Conservation (phyloP, 2,888 invertebrate species). For the Cistogaster globosa region DNA sequence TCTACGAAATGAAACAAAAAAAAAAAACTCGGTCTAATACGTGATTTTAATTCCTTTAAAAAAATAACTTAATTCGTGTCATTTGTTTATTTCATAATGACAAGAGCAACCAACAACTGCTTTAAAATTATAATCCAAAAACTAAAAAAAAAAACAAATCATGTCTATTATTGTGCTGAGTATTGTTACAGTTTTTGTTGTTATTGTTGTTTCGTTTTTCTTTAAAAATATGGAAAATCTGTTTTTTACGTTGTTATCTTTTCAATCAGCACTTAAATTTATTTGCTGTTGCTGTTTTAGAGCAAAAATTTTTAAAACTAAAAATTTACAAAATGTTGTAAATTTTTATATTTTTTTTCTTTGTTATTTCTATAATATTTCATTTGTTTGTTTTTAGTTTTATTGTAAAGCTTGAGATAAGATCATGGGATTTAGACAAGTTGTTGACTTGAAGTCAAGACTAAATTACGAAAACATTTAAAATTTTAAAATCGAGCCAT, state of each 20-base stretch:
- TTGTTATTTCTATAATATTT: background rate
- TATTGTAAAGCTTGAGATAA: constrained; percentile 50
- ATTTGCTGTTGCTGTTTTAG: background rate
- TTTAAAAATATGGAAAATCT: constrained; percentile 20
- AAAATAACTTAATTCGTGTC: constrained; percentile 63
- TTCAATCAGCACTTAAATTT: constrained; percentile 40
- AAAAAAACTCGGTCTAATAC: constrained; percentile 39
- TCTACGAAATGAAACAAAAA: background rate
- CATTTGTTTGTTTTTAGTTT: background rate
- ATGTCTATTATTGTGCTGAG: constrained; percentile 33
- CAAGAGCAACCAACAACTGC: constrained; percentile 21
- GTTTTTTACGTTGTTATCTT: constrained; percentile 38
- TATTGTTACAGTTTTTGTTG: constrained; percentile 14
- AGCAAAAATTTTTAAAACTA: background rate
- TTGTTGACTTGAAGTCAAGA: background rate
- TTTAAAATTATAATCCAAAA: constrained; percentile 14
- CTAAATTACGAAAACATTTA: background rate
- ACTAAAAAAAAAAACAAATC: constrained; percentile 21
- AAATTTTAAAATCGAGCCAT: background rate
- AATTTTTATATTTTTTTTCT: too few species aligned
- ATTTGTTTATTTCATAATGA: constrained; percentile 67
- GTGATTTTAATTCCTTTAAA: constrained; percentile 67
- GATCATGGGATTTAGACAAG: constrained; percentile 31
- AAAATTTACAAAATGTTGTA: too few species aligned
- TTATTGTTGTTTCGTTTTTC: background rate